Conservation (phyloP, 2,888 invertebrate species). For the Tricholauxania praeusta region DNA sequence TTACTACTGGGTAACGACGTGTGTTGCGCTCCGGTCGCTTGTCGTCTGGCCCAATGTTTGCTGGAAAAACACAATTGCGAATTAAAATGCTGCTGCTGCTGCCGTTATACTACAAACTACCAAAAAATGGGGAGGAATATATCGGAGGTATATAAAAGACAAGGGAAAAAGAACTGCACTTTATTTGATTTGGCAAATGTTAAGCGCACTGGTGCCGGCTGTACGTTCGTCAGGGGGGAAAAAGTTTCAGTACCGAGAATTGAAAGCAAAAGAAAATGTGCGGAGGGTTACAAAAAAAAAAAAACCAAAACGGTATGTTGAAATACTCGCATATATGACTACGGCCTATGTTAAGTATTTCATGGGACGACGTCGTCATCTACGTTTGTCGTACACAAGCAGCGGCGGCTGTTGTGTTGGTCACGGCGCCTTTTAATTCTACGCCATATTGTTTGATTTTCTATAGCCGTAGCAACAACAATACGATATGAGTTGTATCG, state of each 20-base stretch:
- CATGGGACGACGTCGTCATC: too few species aligned
- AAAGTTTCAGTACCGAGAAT: too few species aligned
- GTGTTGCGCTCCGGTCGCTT: background rate
- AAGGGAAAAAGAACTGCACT: slow-evolving; percentile 14
- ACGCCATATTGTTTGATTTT: slow-evolving; percentile 12
- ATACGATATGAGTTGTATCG: background rate
- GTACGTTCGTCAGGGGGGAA: too few species aligned
- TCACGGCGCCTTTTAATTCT: slow-evolving; percentile 2
- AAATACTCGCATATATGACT: too few species aligned
- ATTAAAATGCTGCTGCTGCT: slow-evolving; percentile 26
- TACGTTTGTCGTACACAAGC: background rate
- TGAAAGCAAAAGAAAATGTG: too few species aligned
- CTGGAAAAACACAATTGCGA: slow-evolving; percentile 25
- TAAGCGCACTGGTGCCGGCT: background rate
- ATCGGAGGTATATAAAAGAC: too few species aligned
- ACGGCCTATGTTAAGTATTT: too few species aligned
- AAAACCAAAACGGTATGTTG: too few species aligned
- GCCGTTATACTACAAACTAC: background rate
- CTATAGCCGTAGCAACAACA: too few species aligned
- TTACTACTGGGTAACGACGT: background rate
- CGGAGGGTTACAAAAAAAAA: too few species aligned
- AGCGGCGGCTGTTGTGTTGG: background rate
- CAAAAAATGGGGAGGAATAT: background rate
- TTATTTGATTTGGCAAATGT: slow-evolving; percentile 26
- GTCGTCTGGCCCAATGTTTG: slow-evolving; percentile 12